Evolutionary conservation across 2,113 vertebrate genomes (phyloP), one percentile per base, ranked within the genome.

Genomic region (Peromyscus maniculatus): DNA sequence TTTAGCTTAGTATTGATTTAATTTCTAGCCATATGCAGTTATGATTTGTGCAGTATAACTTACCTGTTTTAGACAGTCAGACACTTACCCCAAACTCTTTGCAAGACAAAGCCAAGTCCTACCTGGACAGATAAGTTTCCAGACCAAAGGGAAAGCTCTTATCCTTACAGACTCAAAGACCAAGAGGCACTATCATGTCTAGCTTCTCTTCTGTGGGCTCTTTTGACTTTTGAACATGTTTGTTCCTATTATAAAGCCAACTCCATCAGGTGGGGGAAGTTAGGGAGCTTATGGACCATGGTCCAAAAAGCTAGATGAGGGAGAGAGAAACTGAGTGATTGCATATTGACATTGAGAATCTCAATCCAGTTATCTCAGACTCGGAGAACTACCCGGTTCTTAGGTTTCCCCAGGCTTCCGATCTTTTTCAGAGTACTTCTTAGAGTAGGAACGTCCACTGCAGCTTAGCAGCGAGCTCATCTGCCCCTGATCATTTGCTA

Each of bases 381-480:
- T 80, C 72, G 77, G 31, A 87, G 19, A 84, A 59, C 17, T 52
- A 0, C n/a, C 43, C 39, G 9, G 24, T 28, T 57, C 66, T 39
- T 43, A 43, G 64, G 3, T 52, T 97, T 92, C 69, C 57, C 31
- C 10, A 84, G 49, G 17, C 19, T 62, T 84, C 11, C 67, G 1
- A 39, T 8, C 17, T 1, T 77, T 93, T 92, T 88, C n/a, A 77
- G 57, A 77, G 59, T 59, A 55, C 71, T 90, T 93, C 66, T 87
- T 26, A 69, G 43, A 79, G 19, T 46, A 2, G n/a, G 31, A 66
- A 8, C 15, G 26, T 55, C 75, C 1, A 2, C 8, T 64, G 1
- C 72, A 79, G 11, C 49, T 84, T 75, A 75, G 84, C 46, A 67
- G 3, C 4, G 13, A 92, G 16, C 46, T 91, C n/a, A 33, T 16